Evolutionary conservation across 2,113 vertebrate species (phyloP), one percentile per base, ranked within the genome.

Genomic region (Eclectus roratus): DNA sequence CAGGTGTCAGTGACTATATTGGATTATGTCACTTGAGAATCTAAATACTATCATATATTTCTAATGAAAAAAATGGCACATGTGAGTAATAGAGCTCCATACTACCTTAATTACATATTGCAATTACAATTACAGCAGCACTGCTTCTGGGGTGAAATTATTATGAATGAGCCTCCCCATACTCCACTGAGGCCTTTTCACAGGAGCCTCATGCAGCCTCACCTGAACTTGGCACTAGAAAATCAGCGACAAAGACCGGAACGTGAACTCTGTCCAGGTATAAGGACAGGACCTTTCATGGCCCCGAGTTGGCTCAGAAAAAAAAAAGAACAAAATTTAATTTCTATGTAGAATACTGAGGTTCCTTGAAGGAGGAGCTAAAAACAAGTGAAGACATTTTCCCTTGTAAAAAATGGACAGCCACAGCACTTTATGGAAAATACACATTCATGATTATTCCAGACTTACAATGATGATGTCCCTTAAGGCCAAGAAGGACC

Each of bases 81-180:
- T 11, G 41, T 66, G 83, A 91, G n/a, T 56, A 88, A 80, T 46
- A 77, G 10, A 49, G 65, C 43, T 93, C 73, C 41, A 23, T 65
- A 80, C 44, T 80, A 94, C 46, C 53, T 91, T 88, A 96, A 94
- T 94, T 95, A 94, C 58, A 85, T 29, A 65, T 16, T 66, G 65
- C 46, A 80, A 77, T 73, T 91, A 73, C 20, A 88, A 43, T 66
- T 92, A 74, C 52, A 82, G 61, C 71, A 94, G 89, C 49, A 43
- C 53, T 53, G 46, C 78, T 73, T 39, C 41, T 53, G 55, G 49
- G 25, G 77, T 88, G 50, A 77, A 70, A 79, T 37, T 61, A 76
- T 5, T 73, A 68, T 0, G 1, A 37, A 37, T 66, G 27, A 73
- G 39, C n/a, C 41, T 63, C 49, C 69, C 66, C 49, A 37, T 9